Evolutionary conservation across 2,113 vertebrate genomes (phyloP).

Genomic region (Prochilodus magdalenae): DNA sequence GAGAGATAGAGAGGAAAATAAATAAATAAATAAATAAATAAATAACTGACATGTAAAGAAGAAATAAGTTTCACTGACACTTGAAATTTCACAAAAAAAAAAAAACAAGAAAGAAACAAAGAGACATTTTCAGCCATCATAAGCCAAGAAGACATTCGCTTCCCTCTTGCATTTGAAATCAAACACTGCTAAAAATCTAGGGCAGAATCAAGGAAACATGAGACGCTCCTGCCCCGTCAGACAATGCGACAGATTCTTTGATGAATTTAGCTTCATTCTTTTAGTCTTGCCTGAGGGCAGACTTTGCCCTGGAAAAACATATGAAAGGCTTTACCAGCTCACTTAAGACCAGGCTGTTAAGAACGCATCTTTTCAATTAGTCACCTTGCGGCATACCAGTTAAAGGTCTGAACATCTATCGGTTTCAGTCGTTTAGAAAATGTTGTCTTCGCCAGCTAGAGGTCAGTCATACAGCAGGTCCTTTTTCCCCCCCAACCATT

Average conservation of each 20-base stretch:
- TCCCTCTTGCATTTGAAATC: background rate
- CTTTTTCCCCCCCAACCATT: no score
- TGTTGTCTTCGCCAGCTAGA: background rate
- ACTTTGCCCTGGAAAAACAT: background rate
- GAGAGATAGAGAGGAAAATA: background rate
- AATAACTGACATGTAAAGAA: background rate
- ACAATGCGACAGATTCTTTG: background rate
- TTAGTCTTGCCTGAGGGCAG: no score
- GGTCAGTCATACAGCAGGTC: no score
- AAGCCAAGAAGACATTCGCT: background rate
- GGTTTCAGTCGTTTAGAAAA: background rate
- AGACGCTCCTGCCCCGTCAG: background rate
- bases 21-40: background rate
- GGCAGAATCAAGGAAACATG: background rate
- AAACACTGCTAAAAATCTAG: slow-evolving; percentile 14
- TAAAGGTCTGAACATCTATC: background rate
- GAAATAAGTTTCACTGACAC: background rate
- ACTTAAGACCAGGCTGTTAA: background rate
- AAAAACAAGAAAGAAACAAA: background rate
- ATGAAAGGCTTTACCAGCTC: background rate
- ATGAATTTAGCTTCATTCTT: background rate
- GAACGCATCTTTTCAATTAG: background rate
- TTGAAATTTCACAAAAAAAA: background rate
- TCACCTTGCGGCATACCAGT: background rate
- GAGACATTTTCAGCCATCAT: background rate